Evolutionary conservation across 2,888 invertebrate species (phyloP).

Genomic region (Drosophila recens): DNA sequence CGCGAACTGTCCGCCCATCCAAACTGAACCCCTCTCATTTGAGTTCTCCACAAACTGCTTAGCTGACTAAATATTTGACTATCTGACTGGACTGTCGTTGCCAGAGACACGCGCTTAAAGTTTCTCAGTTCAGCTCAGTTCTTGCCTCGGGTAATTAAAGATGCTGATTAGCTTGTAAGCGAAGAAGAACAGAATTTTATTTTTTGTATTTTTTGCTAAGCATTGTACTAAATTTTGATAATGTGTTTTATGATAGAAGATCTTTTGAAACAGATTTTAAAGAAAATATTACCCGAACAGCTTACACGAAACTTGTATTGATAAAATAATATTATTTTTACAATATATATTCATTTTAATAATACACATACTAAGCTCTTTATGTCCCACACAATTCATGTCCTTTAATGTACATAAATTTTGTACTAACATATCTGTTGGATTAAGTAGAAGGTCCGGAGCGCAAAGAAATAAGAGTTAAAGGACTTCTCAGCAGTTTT

Average conservation of each 20-base stretch:
- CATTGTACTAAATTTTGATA: conserved; percentile 1
- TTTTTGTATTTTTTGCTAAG: background rate
- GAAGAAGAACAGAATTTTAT: conserved; percentile 44
- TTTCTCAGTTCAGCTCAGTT: conserved; percentile 34
- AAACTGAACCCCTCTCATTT: conserved; percentile 2
- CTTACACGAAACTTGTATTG: too few species aligned
- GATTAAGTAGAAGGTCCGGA: too few species aligned
- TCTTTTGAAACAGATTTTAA: too few species aligned
- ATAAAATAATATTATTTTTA: too few species aligned
- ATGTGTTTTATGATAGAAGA: background rate
- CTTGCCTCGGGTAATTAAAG: conserved; percentile 61
- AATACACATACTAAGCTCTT: too few species aligned
- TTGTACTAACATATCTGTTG: too few species aligned
- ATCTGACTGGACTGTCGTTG: conserved; percentile 63
- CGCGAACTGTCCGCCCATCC: conserved; percentile 54
- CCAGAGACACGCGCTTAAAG: conserved; percentile 57
- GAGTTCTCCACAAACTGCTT: background rate
- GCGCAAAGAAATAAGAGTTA: too few species aligned
- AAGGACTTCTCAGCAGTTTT: too few species aligned
- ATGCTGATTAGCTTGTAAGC: conserved; percentile 44
- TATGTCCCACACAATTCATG: too few species aligned
- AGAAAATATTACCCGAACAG: too few species aligned
- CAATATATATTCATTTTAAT: too few species aligned
- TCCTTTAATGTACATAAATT: too few species aligned
- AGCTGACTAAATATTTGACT: conserved; percentile 16